phyloP scores from a whole-genome alignment of 2,797 vertebrate species.

The Cichlasoma orientale region DNA sequence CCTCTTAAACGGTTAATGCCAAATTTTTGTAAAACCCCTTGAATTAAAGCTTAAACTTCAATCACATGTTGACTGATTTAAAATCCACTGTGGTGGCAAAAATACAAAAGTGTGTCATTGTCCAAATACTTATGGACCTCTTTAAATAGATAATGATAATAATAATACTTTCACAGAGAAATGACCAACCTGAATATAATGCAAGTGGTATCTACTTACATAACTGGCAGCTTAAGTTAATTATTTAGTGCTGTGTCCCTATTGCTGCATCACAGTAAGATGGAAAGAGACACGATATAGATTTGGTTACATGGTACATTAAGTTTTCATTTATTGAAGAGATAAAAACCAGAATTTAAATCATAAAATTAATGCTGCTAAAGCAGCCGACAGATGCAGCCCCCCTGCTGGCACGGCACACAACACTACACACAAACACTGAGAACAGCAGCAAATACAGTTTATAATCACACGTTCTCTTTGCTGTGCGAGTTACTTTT shows the following conservation, averaged over 20 bases:
- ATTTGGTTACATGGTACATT: slow-evolving; percentile 52
- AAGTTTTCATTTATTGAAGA: slow-evolving; percentile 48
- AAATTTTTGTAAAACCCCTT: background rate
- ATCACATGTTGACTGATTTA: background rate
- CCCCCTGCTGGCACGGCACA: slow-evolving; percentile 27
- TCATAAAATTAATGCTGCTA: slow-evolving; percentile 39
- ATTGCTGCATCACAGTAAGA: slow-evolving; percentile 10
- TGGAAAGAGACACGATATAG: slow-evolving; percentile 19
- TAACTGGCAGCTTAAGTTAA: background rate
- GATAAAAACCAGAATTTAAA: slow-evolving; percentile 38
- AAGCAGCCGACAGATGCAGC: slow-evolving; percentile 45
- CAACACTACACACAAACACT: slow-evolving; percentile 32
- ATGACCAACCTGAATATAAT: background rate
- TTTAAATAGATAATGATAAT: background rate
- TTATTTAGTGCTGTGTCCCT: background rate
- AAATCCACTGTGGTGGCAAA: background rate
- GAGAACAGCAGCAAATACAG: slow-evolving; percentile 44
- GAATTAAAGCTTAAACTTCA: background rate
- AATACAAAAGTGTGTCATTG: background rate
- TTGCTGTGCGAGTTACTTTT: slow-evolving; percentile 36
- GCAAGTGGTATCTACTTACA: background rate
- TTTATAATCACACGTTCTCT: slow-evolving; percentile 50
- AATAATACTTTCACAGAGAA: too few species aligned
- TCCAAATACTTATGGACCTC: background rate
- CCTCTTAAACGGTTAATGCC: background rate